Evolutionary conservation across 2,888 invertebrate species (phyloP).

Genomic region (Melinopterus prodromus): DNA sequence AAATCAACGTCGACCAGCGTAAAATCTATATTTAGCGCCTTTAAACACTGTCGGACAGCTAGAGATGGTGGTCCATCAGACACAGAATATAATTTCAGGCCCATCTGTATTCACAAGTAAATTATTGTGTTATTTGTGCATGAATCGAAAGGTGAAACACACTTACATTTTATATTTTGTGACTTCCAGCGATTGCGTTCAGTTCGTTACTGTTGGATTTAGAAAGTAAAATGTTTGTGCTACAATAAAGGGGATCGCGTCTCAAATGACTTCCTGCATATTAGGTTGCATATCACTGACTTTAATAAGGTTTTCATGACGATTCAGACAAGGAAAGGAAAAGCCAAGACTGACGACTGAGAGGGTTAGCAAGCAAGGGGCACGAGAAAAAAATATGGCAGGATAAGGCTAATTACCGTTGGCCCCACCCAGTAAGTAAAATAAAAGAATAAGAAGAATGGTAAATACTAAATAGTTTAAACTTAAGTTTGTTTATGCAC

Average conservation of each 20-base stretch:
- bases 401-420: no score
- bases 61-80: constrained; percentile 82
- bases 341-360: no score
- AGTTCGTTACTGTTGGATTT: not conserved
- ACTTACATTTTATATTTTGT: not conserved
- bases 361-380: no score
- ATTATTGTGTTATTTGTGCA: not conserved
- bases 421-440: no score
- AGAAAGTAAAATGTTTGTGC: not conserved
- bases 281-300: not conserved
- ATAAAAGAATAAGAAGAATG: no score
- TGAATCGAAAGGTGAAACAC: not conserved
- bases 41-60: constrained; percentile 74
- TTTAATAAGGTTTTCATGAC: not conserved
- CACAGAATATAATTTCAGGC: constrained; percentile 76
- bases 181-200: not conserved
- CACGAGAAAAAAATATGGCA: no score
- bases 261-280: not conserved
- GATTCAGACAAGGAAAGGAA: no score
- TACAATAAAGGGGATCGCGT: not conserved
- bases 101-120: constrained; percentile 44
- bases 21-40: constrained; percentile 70
- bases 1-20: constrained; percentile 74
- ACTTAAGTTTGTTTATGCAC: no score
- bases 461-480: no score